These are phyloP conservation scores for Cairina moschata DNA, from an alignment of 2,113 vertebrate species.

Conservation along the genomic window DNA sequence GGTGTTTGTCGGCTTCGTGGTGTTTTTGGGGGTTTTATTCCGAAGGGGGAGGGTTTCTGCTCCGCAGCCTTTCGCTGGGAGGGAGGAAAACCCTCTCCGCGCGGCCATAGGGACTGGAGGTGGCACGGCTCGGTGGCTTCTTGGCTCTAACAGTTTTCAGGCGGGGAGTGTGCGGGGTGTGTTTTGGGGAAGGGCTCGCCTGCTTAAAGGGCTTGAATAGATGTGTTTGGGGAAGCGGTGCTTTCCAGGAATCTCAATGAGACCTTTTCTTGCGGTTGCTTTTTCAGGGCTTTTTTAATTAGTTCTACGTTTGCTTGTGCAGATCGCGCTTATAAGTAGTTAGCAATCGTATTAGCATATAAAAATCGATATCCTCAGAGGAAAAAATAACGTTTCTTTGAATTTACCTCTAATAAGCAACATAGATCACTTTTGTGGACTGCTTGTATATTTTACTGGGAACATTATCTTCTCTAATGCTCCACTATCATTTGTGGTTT, in stretches of 20 bases:
- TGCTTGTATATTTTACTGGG: background rate
- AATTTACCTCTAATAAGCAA: background rate
- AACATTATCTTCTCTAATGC: background rate
- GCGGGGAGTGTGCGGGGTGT: background rate
- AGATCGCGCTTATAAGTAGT: constrained; percentile 38
- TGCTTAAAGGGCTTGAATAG: constrained; percentile 35
- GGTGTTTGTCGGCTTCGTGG: too few relatives aligned
- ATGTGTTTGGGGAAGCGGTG: constrained; percentile 50
- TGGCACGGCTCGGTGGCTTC: background rate
- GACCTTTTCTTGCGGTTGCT: constrained; percentile 31
- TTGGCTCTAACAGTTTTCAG: background rate
- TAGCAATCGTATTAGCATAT: background rate
- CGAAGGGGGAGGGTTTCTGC: background rate
- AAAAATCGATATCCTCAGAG: constrained; percentile 17
- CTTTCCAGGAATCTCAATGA: constrained; percentile 82
- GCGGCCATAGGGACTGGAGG: background rate
- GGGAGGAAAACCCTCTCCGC: background rate
- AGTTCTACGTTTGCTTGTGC: constrained; percentile 51
- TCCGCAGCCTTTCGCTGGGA: background rate
- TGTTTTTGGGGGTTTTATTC: background rate
- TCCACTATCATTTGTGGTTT: background rate
- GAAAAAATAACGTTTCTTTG: background rate
- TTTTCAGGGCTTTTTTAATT: constrained; percentile 47
- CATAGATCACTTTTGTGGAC: background rate
- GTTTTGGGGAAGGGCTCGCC: background rate